Conservation (phyloP, 2,113 vertebrate genomes). For the Tachycineta bicolor region DNA sequence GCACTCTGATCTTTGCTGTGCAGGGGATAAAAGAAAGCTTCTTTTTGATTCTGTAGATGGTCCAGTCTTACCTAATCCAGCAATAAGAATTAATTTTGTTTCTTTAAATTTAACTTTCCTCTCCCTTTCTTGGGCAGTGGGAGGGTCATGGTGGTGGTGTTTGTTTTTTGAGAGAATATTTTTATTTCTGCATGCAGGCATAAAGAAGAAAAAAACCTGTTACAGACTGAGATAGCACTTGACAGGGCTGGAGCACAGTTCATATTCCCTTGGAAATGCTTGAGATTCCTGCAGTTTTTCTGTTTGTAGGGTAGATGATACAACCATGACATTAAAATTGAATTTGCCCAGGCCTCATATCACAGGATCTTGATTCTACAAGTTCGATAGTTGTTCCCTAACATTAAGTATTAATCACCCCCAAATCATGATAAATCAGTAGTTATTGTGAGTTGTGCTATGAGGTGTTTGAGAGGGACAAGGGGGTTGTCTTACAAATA, state of each 20-base stretch:
- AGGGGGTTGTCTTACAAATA: not conserved
- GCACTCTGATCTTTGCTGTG: not conserved
- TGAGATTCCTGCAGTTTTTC: not conserved
- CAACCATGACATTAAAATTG: not conserved
- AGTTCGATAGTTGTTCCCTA: not conserved
- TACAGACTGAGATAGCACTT: not conserved
- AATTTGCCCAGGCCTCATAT: not conserved
- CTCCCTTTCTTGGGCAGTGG: fast-evolving
- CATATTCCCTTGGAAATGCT: not conserved
- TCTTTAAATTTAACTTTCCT: not conserved
- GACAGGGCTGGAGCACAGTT: not conserved
- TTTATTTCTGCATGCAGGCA: not conserved
- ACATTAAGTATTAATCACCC: not conserved
- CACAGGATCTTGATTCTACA: not conserved
- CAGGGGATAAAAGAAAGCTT: not conserved
- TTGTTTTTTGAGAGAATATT: not conserved
- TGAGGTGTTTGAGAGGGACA: fast-evolving
- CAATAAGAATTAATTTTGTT: not conserved
- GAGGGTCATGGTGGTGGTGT: not conserved
- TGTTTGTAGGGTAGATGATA: not conserved
- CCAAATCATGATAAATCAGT: not conserved
- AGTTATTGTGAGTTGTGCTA: not conserved
- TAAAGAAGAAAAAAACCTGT: not conserved
- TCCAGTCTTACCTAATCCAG: not conserved
- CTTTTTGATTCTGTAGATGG: not conserved